Percentiles rank a stretch among this genome's conserved stretches.
phyloP scores from a whole-genome alignment of 1,140 invertebrate genomes.

The Lanistes nyassanus region DNA sequence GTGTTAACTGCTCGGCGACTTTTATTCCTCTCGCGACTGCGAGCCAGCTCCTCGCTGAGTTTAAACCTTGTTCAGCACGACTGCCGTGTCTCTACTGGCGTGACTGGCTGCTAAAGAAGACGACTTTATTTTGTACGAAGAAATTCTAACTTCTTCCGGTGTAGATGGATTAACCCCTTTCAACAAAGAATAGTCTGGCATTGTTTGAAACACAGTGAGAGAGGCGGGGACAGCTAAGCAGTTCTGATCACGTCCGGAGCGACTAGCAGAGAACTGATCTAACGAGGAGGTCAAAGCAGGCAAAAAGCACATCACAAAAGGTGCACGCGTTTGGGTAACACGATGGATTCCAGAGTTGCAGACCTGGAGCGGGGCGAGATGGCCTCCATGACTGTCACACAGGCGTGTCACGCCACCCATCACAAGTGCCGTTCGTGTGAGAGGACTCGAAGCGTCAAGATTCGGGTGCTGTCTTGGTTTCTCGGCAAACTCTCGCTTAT shows the following conservation, averaged over 20 bases:
- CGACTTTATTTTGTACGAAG: too few relatives aligned
- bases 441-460: constrained; percentile 16
- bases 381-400: not conserved
- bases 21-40: too few relatives aligned
- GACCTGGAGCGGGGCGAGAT: not conserved
- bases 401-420: not conserved
- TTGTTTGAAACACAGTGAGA: too few relatives aligned
- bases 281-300: not conserved
- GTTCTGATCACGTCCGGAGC: not conserved
- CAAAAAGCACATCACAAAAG: not conserved
- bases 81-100: too few relatives aligned
- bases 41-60: too few relatives aligned
- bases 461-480: constrained; percentile 18
- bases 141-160: too few relatives aligned
- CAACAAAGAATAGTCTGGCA: too few relatives aligned
- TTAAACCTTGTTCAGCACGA: too few relatives aligned
- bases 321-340: not conserved
- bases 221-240: not conserved
- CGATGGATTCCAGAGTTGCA: too few relatives aligned
- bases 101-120: too few relatives aligned
- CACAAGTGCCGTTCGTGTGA: constrained; percentile 24
- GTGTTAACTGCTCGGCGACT: too few relatives aligned
- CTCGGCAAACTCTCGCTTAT: constrained; percentile 17
- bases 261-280: not conserved
- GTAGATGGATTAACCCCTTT: too few relatives aligned